phyloP scores from a whole-genome alignment of 2,888 invertebrate genomes.

The Brenthis daphne region DNA sequence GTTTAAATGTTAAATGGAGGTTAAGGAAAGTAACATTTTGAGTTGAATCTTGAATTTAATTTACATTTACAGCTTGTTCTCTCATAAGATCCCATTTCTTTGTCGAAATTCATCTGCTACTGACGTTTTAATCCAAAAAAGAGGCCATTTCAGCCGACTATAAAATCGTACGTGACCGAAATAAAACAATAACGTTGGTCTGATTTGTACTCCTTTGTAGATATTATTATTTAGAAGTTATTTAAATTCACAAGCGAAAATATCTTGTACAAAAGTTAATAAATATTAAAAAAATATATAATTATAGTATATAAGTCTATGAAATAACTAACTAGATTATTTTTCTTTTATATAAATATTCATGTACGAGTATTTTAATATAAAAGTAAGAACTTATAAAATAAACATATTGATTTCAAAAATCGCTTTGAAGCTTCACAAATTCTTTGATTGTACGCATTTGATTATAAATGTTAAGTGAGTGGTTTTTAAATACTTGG shows the following conservation, averaged over 20 bases:
- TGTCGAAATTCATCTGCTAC: conserved; percentile 65
- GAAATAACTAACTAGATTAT: too few relatives aligned
- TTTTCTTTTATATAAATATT: too few relatives aligned
- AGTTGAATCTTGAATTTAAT: conserved; percentile 24
- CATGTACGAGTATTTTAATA: too few relatives aligned
- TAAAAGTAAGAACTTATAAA: too few relatives aligned
- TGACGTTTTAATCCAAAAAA: conserved; percentile 70
- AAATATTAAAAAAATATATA: too few relatives aligned
- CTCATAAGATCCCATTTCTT: conserved; percentile 44
- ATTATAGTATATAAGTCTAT: too few relatives aligned
- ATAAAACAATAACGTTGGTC: conserved; percentile 49
- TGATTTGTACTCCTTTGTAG: conserved; percentile 20
- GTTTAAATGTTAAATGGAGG: conserved; percentile 18
- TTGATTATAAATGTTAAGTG: conserved; percentile 6
- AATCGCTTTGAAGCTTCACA: neutral
- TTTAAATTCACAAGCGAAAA: too few relatives aligned
- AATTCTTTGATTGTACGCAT: neutral
- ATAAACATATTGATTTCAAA: neutral
- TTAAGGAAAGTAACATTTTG: conserved; percentile 17
- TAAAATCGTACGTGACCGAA: conserved; percentile 68
- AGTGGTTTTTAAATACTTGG: conserved; percentile 7
- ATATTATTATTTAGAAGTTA: too few relatives aligned
- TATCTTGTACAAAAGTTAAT: too few relatives aligned
- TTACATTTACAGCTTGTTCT: conserved; percentile 31
- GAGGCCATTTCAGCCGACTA: conserved; percentile 57